Evolutionary conservation across 92 coral and sea anemone species (phyloP).

Genomic region (Muricea muricata): DNA sequence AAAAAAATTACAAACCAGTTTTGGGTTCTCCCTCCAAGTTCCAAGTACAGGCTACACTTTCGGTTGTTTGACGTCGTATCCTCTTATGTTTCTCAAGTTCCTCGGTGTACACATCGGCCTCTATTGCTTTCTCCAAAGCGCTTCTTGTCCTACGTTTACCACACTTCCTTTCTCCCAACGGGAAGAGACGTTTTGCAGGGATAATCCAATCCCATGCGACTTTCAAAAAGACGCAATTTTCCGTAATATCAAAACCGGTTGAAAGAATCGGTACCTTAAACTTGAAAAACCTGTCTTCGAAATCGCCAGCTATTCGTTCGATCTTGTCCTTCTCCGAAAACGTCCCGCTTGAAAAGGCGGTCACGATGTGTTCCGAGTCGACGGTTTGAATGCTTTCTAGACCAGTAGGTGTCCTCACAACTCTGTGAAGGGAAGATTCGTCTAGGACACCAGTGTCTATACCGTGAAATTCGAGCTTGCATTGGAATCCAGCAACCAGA

Average conservation of each 20-base stretch:
- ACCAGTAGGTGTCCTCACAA: constrained; percentile 93
- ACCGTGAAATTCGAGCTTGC: constrained; percentile 91
- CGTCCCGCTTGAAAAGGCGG: constrained; percentile 91
- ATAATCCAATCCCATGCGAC: constrained; percentile 75
- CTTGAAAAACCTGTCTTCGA: constrained; percentile 92
- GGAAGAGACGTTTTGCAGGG: constrained; percentile 75
- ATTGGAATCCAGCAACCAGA: constrained; percentile 82
- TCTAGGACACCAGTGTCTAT: constrained; percentile 63
- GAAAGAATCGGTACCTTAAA: constrained; percentile 82
- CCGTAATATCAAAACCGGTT: constrained; percentile 79
- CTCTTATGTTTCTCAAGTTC: constrained; percentile 81
- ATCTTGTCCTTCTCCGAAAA: constrained; percentile 82
- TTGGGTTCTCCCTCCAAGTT: constrained; percentile 57
- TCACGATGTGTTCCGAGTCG: constrained; percentile 61
- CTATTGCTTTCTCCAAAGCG: constrained; percentile 70
- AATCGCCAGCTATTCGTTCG: constrained; percentile 87
- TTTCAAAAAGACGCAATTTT: constrained; percentile 78
- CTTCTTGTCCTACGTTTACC: constrained; percentile 81
- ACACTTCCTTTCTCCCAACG: constrained; percentile 77
- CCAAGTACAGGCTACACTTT: constrained; percentile 32
- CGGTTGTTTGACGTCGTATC: constrained; percentile 60
- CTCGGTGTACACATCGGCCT: constrained; percentile 83
- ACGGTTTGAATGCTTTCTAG: constrained; percentile 82
- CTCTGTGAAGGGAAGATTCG: constrained; percentile 82
- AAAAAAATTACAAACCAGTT: constrained; percentile 39